Base-by-base conservation (phyloP, 2,113 vertebrate species). In the Nycticryphes semicollaris region DNA sequence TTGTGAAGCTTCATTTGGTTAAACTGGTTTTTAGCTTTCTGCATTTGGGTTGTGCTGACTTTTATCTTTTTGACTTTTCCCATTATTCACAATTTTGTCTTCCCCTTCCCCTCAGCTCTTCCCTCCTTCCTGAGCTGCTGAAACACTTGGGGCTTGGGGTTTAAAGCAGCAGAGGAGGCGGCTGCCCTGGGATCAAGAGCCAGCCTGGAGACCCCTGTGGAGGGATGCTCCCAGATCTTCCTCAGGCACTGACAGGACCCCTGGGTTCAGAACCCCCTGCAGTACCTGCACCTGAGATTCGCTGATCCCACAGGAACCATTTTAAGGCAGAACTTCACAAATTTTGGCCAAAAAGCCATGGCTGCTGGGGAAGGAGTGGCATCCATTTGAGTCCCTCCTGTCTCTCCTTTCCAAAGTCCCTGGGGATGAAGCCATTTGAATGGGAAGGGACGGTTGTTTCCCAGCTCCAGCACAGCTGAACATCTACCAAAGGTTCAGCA, bases 361-460 rank as follows among this genome's bases (percentile, higher is more conserved):
- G 67, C 53, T 59, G 53, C 53, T 33, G 43, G 28, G 28, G 33
- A 12, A 8, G 7, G 7, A 48, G 41, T n/a, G 2, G 41, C 27
- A 16, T 43, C 51, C 3, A 0, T 8, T 28, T 1, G 2, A 16
- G 3, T 69, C 25, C 63, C 73, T 68, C 43, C 45, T 20, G 7
- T 31, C 24, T 68, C 53, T 68, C 45, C 45, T 37, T 51, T 21
- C 37, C 25, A 0, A 30, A 17, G 21, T 17, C 53, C 17, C 74
- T 25, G 73, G 35, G n/a, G 37, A n/a, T 15, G 73, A 62, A 37
- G 54, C 20, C 13, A 16, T 45, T 17, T 7, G 54, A 53, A 27
- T 3, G 23, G 53, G n/a, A 28, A 67, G 62, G 72, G 53, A 50
- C 17, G 12, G 28, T 9, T 11, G 11, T n/a, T 47, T 50, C 5